phyloP scores from a whole-genome alignment of 2,113 vertebrate species.

The Etia nguti region DNA sequence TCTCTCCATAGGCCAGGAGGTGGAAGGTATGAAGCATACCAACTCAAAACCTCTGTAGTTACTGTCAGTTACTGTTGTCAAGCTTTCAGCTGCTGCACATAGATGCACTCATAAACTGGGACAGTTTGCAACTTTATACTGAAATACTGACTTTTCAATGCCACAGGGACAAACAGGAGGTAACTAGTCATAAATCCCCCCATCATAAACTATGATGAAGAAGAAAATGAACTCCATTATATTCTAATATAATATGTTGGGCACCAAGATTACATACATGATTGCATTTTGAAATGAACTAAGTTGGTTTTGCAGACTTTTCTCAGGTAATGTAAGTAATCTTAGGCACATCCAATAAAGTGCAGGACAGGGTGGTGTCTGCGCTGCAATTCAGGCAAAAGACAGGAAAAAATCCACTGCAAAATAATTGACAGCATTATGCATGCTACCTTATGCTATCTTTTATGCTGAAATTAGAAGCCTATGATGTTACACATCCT shows the following conservation, averaged over 20 bases:
- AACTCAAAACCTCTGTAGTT: not conserved
- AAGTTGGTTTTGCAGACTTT: not conserved
- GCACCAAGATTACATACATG: not conserved
- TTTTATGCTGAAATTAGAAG: not conserved
- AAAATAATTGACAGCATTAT: too few species aligned
- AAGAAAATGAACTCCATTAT: not conserved
- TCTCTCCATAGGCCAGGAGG: constrained; percentile 94
- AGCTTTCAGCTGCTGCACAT: not conserved
- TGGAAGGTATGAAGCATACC: constrained; percentile 78
- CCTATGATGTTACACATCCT: not conserved
- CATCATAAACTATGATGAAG: not conserved
- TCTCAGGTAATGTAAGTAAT: not conserved
- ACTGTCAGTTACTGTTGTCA: not conserved
- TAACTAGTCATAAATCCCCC: not conserved
- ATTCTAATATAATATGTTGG: not conserved
- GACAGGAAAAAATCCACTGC: too few species aligned
- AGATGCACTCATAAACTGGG: not conserved
- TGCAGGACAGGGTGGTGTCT: accelerated
- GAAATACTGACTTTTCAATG: not conserved
- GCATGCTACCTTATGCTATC: not conserved
- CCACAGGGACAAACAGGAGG: not conserved
- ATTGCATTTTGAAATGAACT: not conserved
- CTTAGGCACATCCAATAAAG: not conserved
- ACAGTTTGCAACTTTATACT: not conserved
- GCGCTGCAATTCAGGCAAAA: not conserved